Evolutionary conservation across 37 sponge, comb jelly and placozoan species (phyloP).

Genomic region (Halichondria panicea): DNA sequence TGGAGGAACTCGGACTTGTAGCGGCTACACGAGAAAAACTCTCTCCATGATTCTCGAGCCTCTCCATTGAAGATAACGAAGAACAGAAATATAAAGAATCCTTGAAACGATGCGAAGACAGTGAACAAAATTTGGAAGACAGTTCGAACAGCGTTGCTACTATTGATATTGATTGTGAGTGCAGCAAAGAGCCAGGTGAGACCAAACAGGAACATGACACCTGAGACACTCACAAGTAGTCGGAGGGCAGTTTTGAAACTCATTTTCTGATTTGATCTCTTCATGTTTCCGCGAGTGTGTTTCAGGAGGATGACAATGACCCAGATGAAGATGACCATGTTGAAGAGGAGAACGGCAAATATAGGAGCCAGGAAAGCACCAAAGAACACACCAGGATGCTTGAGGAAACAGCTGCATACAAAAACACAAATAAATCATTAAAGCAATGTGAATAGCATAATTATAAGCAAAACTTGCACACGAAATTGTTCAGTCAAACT

Average conservation of each 20-base stretch:
- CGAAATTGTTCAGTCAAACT: background rate
- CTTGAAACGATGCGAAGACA: conserved; percentile 20
- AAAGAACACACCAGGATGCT: conserved; percentile 17
- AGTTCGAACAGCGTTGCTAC: background rate
- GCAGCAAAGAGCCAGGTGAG: conserved; percentile 41
- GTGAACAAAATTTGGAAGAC: conserved; percentile 18
- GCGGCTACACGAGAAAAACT: conserved; percentile 18
- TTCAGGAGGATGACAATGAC: conserved; percentile 7
- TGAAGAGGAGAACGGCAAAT: conserved; percentile 1
- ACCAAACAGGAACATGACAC: conserved; percentile 47
- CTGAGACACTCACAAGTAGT: conserved; percentile 25
- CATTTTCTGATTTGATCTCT: background rate
- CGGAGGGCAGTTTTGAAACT: background rate
- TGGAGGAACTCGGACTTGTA: conserved; percentile 17
- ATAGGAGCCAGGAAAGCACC: conserved; percentile 29
- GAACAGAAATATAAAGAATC: conserved; percentile 32
- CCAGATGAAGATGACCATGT: background rate
- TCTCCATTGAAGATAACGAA: conserved; percentile 12
- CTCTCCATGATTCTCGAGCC: conserved; percentile 22
- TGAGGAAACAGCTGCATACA: conserved; percentile 32
- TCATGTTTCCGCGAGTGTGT: background rate
- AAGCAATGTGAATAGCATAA: too few relatives aligned
- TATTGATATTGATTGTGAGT: conserved; percentile 7
- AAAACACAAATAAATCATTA: too few relatives aligned
- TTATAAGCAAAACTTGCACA: too few relatives aligned